Evolutionary conservation across 2,797 vertebrate species (phyloP), one percentile per base, ranked within the genome.

Genomic region (Chromis chromis): DNA sequence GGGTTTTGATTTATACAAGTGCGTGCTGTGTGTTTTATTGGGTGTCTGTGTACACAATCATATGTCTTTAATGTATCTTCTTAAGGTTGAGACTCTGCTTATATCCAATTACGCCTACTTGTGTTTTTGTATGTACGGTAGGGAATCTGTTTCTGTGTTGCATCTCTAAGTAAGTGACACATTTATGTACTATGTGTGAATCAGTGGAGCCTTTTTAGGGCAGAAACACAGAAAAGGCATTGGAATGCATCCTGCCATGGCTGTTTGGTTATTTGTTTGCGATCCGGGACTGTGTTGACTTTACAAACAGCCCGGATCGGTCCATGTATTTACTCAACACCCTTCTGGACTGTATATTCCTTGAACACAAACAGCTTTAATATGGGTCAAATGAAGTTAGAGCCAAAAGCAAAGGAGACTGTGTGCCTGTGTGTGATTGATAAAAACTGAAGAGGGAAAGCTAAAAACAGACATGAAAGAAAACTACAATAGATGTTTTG

Each of bases 261-360:
- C 19, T 50, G 31, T 70, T 31, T 52, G 72, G 46, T 76, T 78
- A 13, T 82, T 82, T 71, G 67, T 27, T 46, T 72, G 25, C 60
- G 62, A 63, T 70, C 21, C 4, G 3, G 27, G 46, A 27, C 59
- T 31, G 36, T 80, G 80, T 87, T 88, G 77, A 83, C 82, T 83
- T 76, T 53, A 66, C 69, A 84, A 79, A 81, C 79, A 70, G 33
- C 25, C 22, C 4, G 1, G 17, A 13, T 70, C 1, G 9, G 50
- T 50, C 33, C 14, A 1, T 24, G 25, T 81, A 19, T 81, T 86
- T 82, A 66, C 76, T 66, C 42, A 36, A 31, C 0, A 4, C 24
- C 58, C 46, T 70, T 55, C 61, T 79, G 61, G 54, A 79, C 71
- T 60, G 6, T 68, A 48, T 75, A 55, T 71, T 69, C 22, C 33